phyloP scores from a whole-genome alignment of 64 coral and sea anemone species.

The Dendrophyllia cribrosa region DNA sequence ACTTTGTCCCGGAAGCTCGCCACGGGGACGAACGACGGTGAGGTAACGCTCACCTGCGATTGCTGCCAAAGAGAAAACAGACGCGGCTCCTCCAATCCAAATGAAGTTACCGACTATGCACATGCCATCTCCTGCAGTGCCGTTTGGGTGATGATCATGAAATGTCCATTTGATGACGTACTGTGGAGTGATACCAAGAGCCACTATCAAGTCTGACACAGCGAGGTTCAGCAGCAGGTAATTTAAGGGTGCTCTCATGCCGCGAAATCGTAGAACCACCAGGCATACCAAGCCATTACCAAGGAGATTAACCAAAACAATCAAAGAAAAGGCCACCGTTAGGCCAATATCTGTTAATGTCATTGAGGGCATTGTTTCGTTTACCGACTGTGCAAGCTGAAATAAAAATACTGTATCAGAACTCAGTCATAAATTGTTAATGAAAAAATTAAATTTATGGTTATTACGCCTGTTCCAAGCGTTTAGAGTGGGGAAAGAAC shows the following conservation, averaged over 20 bases:
- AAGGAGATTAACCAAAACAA: conserved; percentile 62
- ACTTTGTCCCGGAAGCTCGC: background rate
- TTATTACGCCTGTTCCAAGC: too few relatives aligned
- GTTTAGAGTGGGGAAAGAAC: too few relatives aligned
- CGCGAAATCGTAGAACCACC: conserved; percentile 34
- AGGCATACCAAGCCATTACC: conserved; percentile 63
- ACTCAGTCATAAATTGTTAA: too few relatives aligned
- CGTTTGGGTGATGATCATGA: conserved; percentile 28
- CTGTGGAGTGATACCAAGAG: conserved; percentile 43
- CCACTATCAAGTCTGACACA: conserved; percentile 73
- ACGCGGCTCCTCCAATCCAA: conserved; percentile 53
- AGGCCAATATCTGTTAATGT: background rate
- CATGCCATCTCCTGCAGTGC: conserved; percentile 44
- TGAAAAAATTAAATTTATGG: too few relatives aligned
- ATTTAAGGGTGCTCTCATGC: conserved; percentile 62
- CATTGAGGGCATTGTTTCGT: background rate
- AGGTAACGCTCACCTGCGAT: conserved; percentile 45
- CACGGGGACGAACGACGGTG: conserved; percentile 10
- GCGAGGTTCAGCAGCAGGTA: conserved; percentile 76
- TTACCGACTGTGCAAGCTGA: background rate
- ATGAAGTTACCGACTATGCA: conserved; percentile 81
- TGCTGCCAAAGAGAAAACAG: conserved; percentile 10
- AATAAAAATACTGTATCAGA: background rate
- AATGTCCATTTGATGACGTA: conserved; percentile 58
- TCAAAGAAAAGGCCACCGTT: conserved; percentile 6